phyloP scores from a whole-genome alignment of 2,888 invertebrate species.

The Dolichopus griseipennis region DNA sequence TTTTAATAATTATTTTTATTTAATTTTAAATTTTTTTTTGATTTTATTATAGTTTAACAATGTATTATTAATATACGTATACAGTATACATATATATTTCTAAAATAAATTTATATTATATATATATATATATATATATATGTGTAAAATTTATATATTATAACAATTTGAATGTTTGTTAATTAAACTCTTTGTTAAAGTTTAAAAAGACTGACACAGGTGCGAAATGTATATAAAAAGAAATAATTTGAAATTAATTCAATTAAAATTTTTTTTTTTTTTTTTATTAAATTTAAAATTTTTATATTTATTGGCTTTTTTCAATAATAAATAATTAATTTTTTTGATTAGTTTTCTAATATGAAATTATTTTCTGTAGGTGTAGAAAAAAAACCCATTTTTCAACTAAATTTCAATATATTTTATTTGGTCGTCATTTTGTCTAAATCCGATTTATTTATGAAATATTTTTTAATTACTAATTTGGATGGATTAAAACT shows the following conservation, averaged over 20 bases:
- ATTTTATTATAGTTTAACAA: too few relatives aligned
- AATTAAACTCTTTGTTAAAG: slow-evolving; percentile 1
- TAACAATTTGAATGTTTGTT: not conserved
- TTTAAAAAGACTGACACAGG: not conserved
- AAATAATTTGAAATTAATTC: not conserved
- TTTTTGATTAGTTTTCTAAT: not conserved
- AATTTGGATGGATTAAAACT: too few relatives aligned
- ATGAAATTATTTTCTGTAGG: not conserved
- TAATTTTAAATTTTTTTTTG: too few relatives aligned
- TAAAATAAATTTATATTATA: too few relatives aligned
- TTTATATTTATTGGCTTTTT: too few relatives aligned
- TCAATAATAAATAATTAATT: too few relatives aligned
- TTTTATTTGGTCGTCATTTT: too few relatives aligned
- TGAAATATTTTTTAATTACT: too few relatives aligned
- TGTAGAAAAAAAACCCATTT: not conserved
- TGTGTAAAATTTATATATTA: not conserved
- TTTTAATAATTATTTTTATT: slow-evolving; percentile 5
- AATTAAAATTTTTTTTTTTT: not conserved
- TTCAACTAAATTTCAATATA: too few relatives aligned
- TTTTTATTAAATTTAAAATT: too few relatives aligned
- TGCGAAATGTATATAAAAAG: not conserved
- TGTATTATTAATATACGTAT: not conserved
- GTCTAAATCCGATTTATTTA: too few relatives aligned
- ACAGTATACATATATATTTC: not conserved
- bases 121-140: too few relatives aligned